Conservation (phyloP, 2,888 invertebrate species). For the Lasioglossum lativentre region DNA sequence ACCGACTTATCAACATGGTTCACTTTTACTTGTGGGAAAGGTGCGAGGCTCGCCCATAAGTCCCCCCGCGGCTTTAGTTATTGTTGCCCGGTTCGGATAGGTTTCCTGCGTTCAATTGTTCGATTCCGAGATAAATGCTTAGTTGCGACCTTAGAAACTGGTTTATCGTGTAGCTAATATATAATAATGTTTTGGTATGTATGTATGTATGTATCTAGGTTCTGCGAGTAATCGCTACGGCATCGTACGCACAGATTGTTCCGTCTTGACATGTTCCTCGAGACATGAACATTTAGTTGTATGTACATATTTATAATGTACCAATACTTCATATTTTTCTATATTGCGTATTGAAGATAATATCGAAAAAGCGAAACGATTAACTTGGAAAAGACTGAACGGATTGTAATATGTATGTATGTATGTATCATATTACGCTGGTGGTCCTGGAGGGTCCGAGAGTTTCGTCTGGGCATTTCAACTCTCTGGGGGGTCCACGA, state of each 20-base stretch:
- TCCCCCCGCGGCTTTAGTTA: conserved; percentile 20
- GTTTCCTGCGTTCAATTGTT: conserved; percentile 33
- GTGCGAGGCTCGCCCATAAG: conserved; percentile 46
- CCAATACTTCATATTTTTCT: too few species aligned
- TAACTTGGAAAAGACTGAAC: not conserved
- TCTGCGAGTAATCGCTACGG: not conserved
- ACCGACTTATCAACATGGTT: conserved; percentile 44
- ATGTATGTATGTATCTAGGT: too few species aligned
- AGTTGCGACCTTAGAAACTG: not conserved
- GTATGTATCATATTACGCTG: too few species aligned
- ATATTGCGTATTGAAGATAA: not conserved
- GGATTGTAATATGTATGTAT: not conserved
- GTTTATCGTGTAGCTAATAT: not conserved
- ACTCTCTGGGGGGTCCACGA: not conserved
- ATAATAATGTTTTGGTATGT: not conserved
- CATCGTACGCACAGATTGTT: not conserved
- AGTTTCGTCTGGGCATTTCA: not conserved
- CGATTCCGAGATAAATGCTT: conserved; percentile 11
- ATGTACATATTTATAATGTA: not conserved
- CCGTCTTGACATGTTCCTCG: not conserved
- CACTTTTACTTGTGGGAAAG: conserved; percentile 64
- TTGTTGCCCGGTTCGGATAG: conserved; percentile 28
- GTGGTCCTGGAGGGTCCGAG: not conserved
- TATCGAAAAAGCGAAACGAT: not conserved
- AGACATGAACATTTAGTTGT: not conserved